Evolutionary conservation across 1,140 invertebrate genomes (phyloP), one percentile per base, ranked within the genome.

Genomic region (Venustaconcha ellipsiformis): DNA sequence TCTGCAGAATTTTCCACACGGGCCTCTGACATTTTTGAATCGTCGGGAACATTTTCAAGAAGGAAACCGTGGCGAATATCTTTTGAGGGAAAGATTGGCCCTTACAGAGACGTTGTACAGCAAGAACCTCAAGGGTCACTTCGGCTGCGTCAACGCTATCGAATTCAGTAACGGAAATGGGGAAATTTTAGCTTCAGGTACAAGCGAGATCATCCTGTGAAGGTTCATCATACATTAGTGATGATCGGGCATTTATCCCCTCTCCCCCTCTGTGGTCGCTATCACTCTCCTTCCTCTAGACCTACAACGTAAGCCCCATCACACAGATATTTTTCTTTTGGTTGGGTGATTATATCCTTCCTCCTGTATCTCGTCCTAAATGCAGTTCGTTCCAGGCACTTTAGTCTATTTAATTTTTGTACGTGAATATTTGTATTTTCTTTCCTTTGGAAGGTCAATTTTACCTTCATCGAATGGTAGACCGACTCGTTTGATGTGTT

Each of bases 101-200:
- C 57, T 67, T 14, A 80, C 86, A 30, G 83, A 83, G 60, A 95
- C 94, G 89, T 92, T 97, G 20, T 97, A 94, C 88, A 93, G 94
- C 70, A 95, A 95, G 81, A 95, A 98, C 92, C 91, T 99, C 20
- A 91, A 94, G 72, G 94, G 94, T 56, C 97, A 99, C 91, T 98
- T 93, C 92, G 97, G 97, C 80, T 99, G 97, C 92, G 96, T 99
- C 37, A 99, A 99, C 92, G 96, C 96, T 37, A 95, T 98, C 80
- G 97, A 98, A 90, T 99, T 98, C 92, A 97, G 95, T 8, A 92
- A 93, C 69, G 93, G 96, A 90, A 82, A 83, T 26, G 96, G 96
- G 77, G 93, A 95, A 87, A 93, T 94, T 73, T 92, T 99, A 67
- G 93, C 95, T 76, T 98, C 96, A 84, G 96, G 96, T 97, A 92